Base-by-base conservation (phyloP, 2,888 invertebrate genomes). In the Epistrophe grossulariae region DNA sequence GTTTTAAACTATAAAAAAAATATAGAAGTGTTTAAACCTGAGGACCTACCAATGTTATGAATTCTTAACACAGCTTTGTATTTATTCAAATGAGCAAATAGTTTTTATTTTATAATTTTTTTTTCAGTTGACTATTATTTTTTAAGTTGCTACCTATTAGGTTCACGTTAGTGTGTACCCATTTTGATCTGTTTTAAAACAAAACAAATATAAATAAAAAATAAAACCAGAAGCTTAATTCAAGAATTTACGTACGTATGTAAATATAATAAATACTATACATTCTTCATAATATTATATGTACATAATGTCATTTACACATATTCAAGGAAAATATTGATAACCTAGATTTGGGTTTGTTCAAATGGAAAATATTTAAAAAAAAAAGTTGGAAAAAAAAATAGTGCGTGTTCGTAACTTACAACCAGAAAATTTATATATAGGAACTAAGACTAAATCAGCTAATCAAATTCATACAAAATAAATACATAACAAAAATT, bases 61-160 rank as follows among this genome's bases (percentile, higher is more conserved):
- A 40, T 60, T 60, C 8, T 8, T 60, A 6, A 38, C 8, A 38
- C 8, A 38, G 15, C 3, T 62, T 62, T 43, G 0, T 28, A 10
- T 43, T 62, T 43, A 43, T 24, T 62, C 62, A 62, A n/a, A 28
- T 62, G 62, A 28, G 4, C n/a, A 62, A 62, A 62, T 17, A 59
- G 0, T 24, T 35, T 35, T 17, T 35, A n/a, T 43, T 45, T n/a
- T n/a, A n/a, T n/a, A n/a, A n/a, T n/a, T n/a, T 43, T 43, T 45
- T 43, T 45, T 45, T n/a, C n/a, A 1, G 15, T 15, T 57, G n/a
- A 57, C 4, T 35, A 3, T 11, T 35, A 57, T 8, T 11, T 35
- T 17, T 17, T 10, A 35, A 28, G 2, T 13, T 9, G 13, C 3
- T 28, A 15, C 4, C 17, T 55, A 7, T 0, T 57, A 57, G n/a